Base-by-base conservation (phyloP, 2,888 invertebrate genomes). In the Metacarcinus magister region DNA sequence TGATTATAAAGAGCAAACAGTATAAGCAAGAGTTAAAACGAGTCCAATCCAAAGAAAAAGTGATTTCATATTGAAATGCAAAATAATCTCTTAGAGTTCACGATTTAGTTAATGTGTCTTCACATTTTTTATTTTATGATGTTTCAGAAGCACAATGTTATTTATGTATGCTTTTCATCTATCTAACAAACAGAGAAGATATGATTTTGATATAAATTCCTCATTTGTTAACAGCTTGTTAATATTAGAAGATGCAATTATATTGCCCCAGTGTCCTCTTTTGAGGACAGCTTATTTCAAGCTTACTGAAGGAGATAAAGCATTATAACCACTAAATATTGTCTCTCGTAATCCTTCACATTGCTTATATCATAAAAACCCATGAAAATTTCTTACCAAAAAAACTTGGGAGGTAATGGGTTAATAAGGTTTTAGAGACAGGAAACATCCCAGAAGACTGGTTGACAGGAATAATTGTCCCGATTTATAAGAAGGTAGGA, bases 221-320 rank as follows among this genome's bases (percentile, higher is more conserved):
- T n/a, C n/a, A n/a, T n/a, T n/a, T n/a, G n/a, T n/a, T n/a, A n/a
- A n/a, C n/a, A 48, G 48, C 48, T 48, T 48, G 10, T 48, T 48
- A 90, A 90, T 90, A 4, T n/a, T n/a, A n/a, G 39, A 39, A 39
- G 39, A 39, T 8, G 90, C 8, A 39, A 43, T 23, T 90, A 43
- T 90, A 10, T 60, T 93, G n/a, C 60, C 46, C 32, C 54, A 28
- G 39, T 67, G 60, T 93, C 60, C 93, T 93, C n/a, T 32, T 93
- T 28, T 93, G 93, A 60, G 67, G 93, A 93, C 60, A 54, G 54
- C 60, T 93, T 60, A 60, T 93, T 93, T 54, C 54, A 54, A 54
- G 54, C 46, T 46, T 46, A 46, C 10, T 46, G 4, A 54, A 54
- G 3, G 10, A 54, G 16, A 7, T 4, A 13, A 54, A 54, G 0